Evolutionary conservation across 2,113 vertebrate genomes (phyloP).

Genomic region (Hemichromis elongatus): DNA sequence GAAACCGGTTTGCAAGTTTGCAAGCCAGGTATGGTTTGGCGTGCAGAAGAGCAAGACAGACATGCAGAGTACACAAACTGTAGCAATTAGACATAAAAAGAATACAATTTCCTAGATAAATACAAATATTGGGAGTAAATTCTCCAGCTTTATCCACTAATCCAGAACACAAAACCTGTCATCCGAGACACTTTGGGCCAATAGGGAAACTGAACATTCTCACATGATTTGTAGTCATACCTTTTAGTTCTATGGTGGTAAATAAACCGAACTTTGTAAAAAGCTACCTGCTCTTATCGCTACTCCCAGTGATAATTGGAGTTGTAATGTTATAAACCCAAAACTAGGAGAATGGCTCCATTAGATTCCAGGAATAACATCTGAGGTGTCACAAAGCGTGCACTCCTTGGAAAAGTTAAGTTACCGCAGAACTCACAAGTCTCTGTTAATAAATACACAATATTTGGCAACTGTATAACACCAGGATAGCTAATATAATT

Average conservation of each 20-base stretch:
- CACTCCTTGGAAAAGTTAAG: background rate
- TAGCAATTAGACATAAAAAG: background rate
- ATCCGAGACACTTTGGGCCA: background rate
- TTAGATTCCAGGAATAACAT: background rate
- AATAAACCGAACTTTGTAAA: background rate
- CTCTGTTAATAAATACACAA: background rate
- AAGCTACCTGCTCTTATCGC: too few species aligned
- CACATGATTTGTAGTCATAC: too few species aligned
- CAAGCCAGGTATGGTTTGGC: background rate
- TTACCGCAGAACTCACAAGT: background rate
- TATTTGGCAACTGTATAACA: background rate
- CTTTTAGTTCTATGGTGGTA: background rate
- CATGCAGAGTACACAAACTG: background rate
- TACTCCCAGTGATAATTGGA: background rate
- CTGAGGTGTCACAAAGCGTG: rapidly evolving
- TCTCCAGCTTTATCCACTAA: background rate
- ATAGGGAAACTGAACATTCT: background rate
- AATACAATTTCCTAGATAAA: background rate
- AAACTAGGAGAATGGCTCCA: background rate
- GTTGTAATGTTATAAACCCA: background rate
- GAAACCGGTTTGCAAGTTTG: background rate
- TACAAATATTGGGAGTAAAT: background rate
- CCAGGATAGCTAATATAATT: background rate
- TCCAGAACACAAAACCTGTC: background rate
- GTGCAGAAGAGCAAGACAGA: background rate